A percentile compares a stretch with the other conserved stretches of the same genome.
phyloP scores from a whole-genome alignment of 2,797 vertebrate genomes.

The Taenioides sp. region DNA sequence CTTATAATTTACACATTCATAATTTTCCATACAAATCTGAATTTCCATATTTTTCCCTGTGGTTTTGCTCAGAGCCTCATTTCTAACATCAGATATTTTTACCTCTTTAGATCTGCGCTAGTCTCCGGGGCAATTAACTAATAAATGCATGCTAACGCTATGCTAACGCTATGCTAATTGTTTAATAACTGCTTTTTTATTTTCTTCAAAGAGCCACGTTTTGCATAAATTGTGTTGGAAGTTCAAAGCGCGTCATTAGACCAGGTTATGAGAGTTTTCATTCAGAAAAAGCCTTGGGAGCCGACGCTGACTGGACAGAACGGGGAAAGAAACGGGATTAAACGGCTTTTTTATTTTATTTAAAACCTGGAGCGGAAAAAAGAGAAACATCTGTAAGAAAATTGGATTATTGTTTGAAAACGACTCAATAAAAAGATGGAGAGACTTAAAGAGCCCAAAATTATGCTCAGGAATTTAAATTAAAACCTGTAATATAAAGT shows the following conservation, averaged over 20 bases:
- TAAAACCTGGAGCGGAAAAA: too few relatives aligned
- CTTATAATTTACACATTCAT: background rate
- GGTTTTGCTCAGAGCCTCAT: slow-evolving; percentile 34
- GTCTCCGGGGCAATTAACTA: slow-evolving; percentile 57
- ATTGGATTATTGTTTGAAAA: too few relatives aligned
- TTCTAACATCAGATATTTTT: slow-evolving; percentile 38
- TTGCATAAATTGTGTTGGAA: slow-evolving; percentile 62
- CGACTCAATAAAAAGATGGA: too few relatives aligned
- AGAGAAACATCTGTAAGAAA: too few relatives aligned
- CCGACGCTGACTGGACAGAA: too few relatives aligned
- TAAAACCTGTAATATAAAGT: too few relatives aligned
- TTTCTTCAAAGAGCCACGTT: slow-evolving; percentile 66
- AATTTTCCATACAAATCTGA: background rate
- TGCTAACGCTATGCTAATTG: slow-evolving; percentile 24
- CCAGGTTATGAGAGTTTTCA: background rate
- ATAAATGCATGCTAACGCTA: slow-evolving; percentile 67
- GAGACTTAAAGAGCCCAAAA: too few relatives aligned
- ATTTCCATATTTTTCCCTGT: slow-evolving; percentile 17
- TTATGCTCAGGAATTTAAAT: too few relatives aligned
- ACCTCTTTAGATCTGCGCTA: slow-evolving; percentile 36
- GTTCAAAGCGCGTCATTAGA: slow-evolving; percentile 59
- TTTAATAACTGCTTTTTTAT: slow-evolving; percentile 73
- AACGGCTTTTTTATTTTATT: too few relatives aligned
- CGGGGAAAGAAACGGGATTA: too few relatives aligned
- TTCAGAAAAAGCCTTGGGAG: background rate